phyloP scores from a whole-genome alignment of 2,113 vertebrate species.

The Dinomys branickii region DNA sequence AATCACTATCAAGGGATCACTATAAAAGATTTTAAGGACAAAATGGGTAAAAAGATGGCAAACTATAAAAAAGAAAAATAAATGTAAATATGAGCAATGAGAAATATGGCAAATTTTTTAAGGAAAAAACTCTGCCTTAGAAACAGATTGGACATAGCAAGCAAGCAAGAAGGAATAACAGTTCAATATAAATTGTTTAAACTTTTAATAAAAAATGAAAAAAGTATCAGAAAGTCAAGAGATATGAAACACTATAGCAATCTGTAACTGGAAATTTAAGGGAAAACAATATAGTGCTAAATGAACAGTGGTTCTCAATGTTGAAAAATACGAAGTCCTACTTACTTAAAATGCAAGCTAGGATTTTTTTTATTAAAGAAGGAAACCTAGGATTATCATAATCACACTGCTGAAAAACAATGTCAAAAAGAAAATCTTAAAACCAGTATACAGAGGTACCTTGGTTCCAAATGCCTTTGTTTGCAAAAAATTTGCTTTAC shows the following conservation, averaged over 20 bases:
- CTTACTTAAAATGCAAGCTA: background rate
- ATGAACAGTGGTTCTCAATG: background rate
- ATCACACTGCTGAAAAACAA: background rate
- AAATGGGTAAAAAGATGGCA: background rate
- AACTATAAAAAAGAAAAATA: constrained; percentile 23
- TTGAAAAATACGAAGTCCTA: background rate
- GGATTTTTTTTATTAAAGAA: background rate
- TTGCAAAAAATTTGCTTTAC: background rate
- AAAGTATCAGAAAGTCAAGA: background rate
- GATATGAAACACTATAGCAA: background rate
- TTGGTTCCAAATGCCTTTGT: background rate
- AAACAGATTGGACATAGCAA: background rate
- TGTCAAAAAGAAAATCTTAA: background rate
- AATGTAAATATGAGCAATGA: background rate
- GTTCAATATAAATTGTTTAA: background rate
- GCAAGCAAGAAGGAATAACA: background rate
- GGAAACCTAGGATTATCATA: background rate
- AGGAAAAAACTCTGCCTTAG: background rate
- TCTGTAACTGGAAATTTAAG: background rate
- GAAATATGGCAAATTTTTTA: background rate
- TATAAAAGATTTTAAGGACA: background rate
- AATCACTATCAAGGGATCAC: background rate
- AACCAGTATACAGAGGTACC: background rate
- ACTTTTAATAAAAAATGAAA: background rate
- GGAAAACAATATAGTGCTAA: background rate